phyloP scores from a whole-genome alignment of 2,113 vertebrate genomes.

The Echinops telfairi region DNA sequence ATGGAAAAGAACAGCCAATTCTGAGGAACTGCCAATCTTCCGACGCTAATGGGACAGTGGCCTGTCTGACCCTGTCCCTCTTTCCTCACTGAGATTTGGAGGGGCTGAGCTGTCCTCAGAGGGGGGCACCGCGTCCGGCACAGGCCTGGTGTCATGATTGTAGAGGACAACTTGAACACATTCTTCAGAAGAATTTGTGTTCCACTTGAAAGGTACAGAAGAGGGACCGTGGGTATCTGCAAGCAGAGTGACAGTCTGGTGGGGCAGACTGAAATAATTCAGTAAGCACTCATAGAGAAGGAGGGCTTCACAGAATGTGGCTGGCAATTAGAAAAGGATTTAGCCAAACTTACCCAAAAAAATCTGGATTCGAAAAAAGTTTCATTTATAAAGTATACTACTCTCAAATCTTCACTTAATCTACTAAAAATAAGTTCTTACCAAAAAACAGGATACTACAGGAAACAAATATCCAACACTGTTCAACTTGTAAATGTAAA shows the following conservation, averaged over 20 bases:
- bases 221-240: constrained; percentile 42
- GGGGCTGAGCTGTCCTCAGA: constrained; percentile 17
- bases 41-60: constrained; percentile 51
- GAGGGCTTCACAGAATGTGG: rapidly evolving
- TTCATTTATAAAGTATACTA: constrained; percentile 33
- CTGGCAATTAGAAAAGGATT: not conserved
- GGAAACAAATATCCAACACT: constrained; percentile 49
- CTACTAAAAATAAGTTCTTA: constrained; percentile 60
- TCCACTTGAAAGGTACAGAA: constrained; percentile 58
- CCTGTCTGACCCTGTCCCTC: constrained; percentile 57
- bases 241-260: not conserved
- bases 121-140: constrained; percentile 80
- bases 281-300: not conserved
- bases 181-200: constrained; percentile 47
- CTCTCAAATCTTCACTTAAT: constrained; percentile 60
- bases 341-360: not conserved
- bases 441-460: constrained; percentile 21
- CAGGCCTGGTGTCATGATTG: constrained; percentile 61
- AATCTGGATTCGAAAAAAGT: not conserved
- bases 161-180: constrained; percentile 31
- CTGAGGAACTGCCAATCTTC: constrained; percentile 47
- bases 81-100: constrained; percentile 53
- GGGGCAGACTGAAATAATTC: not conserved
- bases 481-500: constrained; percentile 66
- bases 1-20: constrained; percentile 59